phyloP scores from a whole-genome alignment of 2,113 vertebrate genomes.

The Alosa alosa region DNA sequence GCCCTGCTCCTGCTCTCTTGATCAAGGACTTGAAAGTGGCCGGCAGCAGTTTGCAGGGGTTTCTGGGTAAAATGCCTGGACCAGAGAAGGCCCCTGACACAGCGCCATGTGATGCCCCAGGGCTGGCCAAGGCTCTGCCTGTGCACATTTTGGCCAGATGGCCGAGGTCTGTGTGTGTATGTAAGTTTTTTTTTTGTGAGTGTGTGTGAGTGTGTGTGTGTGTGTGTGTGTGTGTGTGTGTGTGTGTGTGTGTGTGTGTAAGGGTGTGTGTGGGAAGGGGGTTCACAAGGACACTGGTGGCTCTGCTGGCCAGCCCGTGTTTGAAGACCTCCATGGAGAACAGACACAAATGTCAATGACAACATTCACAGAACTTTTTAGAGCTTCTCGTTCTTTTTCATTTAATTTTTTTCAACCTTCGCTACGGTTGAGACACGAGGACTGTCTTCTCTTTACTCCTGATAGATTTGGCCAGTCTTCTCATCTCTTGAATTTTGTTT shows the following conservation, averaged over 20 bases:
- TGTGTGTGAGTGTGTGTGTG: neutral
- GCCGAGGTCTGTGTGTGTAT: neutral
- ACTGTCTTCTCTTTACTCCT: neutral
- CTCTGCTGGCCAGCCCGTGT: neutral
- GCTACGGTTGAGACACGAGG: neutral
- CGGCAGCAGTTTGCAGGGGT: neutral
- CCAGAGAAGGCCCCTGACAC: neutral
- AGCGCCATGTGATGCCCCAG: neutral
- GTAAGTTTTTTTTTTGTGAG: neutral
- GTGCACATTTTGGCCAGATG: neutral
- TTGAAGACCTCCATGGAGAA: neutral
- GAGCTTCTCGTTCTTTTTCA: neutral
- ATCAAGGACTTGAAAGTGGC: constrained; percentile 64
- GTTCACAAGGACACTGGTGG: neutral
- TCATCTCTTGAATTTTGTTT: neutral
- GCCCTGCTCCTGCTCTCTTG: constrained; percentile 47
- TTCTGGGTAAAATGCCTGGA: constrained; percentile 6
- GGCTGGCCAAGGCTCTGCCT: neutral
- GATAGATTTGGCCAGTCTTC: neutral
- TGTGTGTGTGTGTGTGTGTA: neutral
- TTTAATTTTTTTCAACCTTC: neutral
- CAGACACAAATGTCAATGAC: constrained; percentile 10
- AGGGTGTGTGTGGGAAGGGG: neutral
- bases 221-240: neutral
- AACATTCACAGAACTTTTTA: neutral